These are phyloP conservation scores for Procambarus clarkii DNA, from an alignment of 1,140 invertebrate genomes.

Conservation along the genomic window DNA sequence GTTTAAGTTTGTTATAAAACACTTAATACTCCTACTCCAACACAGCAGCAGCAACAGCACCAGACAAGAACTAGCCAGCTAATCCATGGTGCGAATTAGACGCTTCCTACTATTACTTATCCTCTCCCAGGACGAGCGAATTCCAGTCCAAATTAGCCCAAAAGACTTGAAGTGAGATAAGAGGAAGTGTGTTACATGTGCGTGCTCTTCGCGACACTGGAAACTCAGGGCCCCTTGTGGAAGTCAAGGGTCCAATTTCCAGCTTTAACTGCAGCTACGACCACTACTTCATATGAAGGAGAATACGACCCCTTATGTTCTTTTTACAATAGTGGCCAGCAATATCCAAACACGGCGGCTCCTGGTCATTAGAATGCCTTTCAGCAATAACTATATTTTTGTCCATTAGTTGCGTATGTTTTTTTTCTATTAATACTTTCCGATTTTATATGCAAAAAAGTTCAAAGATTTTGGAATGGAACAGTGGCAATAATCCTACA, in stretches of 20 bases:
- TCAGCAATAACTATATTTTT: constrained; percentile 1
- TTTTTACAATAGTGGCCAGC: constrained; percentile 20
- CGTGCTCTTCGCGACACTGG: constrained; percentile 23
- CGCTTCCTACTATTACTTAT: constrained; percentile 62
- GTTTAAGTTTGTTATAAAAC: no score
- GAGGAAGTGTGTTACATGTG: constrained; percentile 24
- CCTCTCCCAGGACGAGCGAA: constrained; percentile 60
- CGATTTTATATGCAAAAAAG: constrained; percentile 67
- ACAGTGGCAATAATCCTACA: constrained; percentile 66
- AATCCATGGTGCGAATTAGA: constrained; percentile 62
- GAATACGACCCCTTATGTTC: constrained; percentile 38
- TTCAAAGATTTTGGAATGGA: constrained; percentile 63
- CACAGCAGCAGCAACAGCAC: not conserved
- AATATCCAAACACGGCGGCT: constrained; percentile 34
- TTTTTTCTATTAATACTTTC: constrained; percentile 60
- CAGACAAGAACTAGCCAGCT: constrained; percentile 42
- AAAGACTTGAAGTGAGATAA: constrained; percentile 35
- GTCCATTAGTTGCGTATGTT: constrained; percentile 17
- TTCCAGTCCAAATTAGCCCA: constrained; percentile 60
- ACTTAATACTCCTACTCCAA: no score
- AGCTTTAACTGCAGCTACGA: constrained; percentile 47
- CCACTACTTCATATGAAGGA: constrained; percentile 57
- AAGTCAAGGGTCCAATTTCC: constrained; percentile 22
- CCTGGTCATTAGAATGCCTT: constrained; percentile 26
- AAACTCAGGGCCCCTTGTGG: not conserved